Evolutionary conservation across 2,888 invertebrate species (phyloP).

Genomic region (Chloroclystis v-ata): DNA sequence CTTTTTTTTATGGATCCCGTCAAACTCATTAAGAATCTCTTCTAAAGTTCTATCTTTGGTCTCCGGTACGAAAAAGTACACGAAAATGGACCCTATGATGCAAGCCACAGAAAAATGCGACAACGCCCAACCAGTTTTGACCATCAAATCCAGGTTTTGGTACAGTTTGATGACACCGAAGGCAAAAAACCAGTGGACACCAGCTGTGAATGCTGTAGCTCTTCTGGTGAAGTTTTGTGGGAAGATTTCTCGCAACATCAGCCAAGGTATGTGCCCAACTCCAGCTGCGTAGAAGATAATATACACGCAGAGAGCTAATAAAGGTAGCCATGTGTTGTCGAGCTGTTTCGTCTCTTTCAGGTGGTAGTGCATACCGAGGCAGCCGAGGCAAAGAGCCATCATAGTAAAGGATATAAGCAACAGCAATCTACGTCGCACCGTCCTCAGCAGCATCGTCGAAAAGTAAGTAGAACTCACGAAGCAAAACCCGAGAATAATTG

Average conservation of each 20-base stretch:
- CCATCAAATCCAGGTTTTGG: constrained; percentile 72
- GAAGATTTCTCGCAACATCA: constrained; percentile 83
- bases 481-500: constrained; percentile 81
- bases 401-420: constrained; percentile 78
- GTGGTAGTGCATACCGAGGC: constrained; percentile 71
- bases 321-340: constrained; percentile 73
- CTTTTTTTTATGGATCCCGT: constrained; percentile 61
- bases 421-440: constrained; percentile 79
- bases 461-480: constrained; percentile 77
- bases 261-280: constrained; percentile 85
- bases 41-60: constrained; percentile 78
- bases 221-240: constrained; percentile 79
- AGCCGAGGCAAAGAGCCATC: constrained; percentile 75
- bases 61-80: constrained; percentile 83
- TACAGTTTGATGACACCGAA: constrained; percentile 81
- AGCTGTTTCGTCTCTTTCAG: constrained; percentile 44
- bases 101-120: constrained; percentile 82
- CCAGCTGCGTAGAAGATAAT: constrained; percentile 81
- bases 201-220: constrained; percentile 83
- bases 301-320: constrained; percentile 75
- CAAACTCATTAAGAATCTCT: constrained; percentile 76
- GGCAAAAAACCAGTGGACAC: constrained; percentile 83
- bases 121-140: constrained; percentile 81
- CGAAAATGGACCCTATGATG: constrained; percentile 79
- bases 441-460: constrained; percentile 78